phyloP scores from a whole-genome alignment of 1,140 invertebrate genomes.

The Armadillidium nasatum region DNA sequence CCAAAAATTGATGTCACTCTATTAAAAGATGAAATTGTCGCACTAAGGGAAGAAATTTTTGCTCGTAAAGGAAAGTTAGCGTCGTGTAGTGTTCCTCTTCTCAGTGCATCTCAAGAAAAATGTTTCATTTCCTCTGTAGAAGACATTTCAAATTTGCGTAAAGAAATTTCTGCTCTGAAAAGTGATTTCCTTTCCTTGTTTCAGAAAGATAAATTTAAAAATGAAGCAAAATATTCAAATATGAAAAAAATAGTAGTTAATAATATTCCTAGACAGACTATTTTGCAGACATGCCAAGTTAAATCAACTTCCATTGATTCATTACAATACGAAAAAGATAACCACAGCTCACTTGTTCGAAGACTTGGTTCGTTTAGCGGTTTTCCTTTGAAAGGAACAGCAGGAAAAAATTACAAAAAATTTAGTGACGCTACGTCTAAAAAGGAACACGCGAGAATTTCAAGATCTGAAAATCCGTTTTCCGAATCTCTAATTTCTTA shows the following conservation, averaged over 20 bases:
- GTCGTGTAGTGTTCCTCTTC: neutral
- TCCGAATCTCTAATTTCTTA: neutral
- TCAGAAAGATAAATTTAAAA: constrained; percentile 21
- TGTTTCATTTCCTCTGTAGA: constrained; percentile 22
- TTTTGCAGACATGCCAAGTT: neutral
- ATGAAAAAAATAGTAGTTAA: constrained; percentile 19
- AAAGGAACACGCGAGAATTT: neutral
- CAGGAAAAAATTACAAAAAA: neutral
- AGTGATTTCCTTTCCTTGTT: constrained; percentile 24
- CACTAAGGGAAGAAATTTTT: constrained; percentile 22
- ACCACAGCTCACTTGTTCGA: constrained; percentile 16
- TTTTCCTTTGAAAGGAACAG: neutral
- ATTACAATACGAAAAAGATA: constrained; percentile 10
- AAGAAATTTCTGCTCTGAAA: constrained; percentile 25
- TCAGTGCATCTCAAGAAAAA: neutral
- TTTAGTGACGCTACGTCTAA: neutral
- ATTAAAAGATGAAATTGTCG: constrained; percentile 24
- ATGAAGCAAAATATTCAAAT: constrained; percentile 23
- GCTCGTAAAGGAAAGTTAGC: constrained; percentile 17
- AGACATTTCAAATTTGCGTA: constrained; percentile 26
- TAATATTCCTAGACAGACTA: constrained; percentile 12
- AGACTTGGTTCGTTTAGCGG: neutral
- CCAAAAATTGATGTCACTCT: constrained; percentile 9
- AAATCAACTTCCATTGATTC: constrained; percentile 17
- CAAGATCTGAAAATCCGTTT: neutral